phyloP scores from a whole-genome alignment of 1,140 invertebrate species.

The Drosophila rufa region DNA sequence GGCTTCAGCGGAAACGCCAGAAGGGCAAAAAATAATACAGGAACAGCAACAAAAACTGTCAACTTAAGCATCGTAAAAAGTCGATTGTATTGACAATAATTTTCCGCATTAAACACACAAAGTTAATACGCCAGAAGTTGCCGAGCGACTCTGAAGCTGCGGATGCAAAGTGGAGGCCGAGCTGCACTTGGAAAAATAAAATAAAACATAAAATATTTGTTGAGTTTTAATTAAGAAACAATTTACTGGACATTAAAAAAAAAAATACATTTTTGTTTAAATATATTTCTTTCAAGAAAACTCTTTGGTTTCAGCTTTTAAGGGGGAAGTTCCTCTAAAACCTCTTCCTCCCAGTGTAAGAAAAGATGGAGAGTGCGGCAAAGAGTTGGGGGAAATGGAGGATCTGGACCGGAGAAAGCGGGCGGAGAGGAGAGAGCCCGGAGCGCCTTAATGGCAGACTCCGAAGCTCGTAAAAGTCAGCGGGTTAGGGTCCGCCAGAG shows the following conservation, averaged over 20 bases:
- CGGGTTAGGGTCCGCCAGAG: conserved; percentile 33
- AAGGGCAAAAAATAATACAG: conserved; percentile 35
- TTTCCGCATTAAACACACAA: conserved; percentile 73
- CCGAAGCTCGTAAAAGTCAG: conserved; percentile 69
- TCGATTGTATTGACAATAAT: conserved; percentile 78
- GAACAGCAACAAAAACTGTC: conserved; percentile 62
- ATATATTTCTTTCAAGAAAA: not conserved
- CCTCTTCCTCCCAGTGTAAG: not conserved
- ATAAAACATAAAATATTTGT: not conserved
- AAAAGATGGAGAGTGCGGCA: conserved; percentile 1
- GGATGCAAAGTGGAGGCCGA: conserved; percentile 38
- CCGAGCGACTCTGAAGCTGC: conserved; percentile 16
- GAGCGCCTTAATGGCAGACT: conserved; percentile 75
- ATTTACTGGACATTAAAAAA: not conserved
- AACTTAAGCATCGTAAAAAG: conserved; percentile 73
- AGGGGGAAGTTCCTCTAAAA: not conserved
- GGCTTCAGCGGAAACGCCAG: conserved; percentile 16
- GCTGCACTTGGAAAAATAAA: conserved; percentile 8
- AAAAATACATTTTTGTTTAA: not conserved
- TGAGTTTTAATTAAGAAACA: too few species aligned
- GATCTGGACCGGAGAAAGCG: conserved; percentile 31
- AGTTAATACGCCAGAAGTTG: conserved; percentile 66
- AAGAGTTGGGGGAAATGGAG: conserved; percentile 7
- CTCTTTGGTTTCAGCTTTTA: not conserved
- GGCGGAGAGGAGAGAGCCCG: not conserved